A percentile compares a stretch with the other conserved stretches of the same genome.
Evolutionary conservation across 2,113 vertebrate genomes (phyloP).

Genomic region (Nymphicus hollandicus): DNA sequence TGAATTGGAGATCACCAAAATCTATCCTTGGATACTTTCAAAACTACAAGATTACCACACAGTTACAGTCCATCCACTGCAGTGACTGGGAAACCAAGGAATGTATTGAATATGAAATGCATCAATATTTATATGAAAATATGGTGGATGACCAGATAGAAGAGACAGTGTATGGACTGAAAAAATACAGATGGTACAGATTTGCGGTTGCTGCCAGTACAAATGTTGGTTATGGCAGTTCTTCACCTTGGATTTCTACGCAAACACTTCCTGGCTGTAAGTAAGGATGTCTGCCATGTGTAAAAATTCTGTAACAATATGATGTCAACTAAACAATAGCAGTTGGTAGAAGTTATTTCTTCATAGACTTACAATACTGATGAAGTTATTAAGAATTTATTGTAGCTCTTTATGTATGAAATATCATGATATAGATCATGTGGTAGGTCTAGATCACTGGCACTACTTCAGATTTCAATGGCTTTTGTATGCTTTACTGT

Average conservation of each 20-base stretch:
- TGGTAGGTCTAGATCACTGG: neutral
- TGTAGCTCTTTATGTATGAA: neutral
- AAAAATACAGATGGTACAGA: constrained; percentile 89
- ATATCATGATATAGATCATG: neutral
- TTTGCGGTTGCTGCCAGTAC: constrained; percentile 90
- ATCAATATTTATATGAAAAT: constrained; percentile 74
- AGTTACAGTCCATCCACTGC: constrained; percentile 79
- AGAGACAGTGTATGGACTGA: constrained; percentile 79
- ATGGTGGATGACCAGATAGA: constrained; percentile 35
- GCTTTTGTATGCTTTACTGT: neutral
- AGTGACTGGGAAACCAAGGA: constrained; percentile 71
- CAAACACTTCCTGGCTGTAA: constrained; percentile 88
- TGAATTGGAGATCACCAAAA: constrained; percentile 85
- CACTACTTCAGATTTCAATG: neutral
- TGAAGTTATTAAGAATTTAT: neutral
- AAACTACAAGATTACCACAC: constrained; percentile 84
- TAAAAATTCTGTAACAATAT: neutral
- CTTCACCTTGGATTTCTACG: constrained; percentile 82
- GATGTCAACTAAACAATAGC: neutral
- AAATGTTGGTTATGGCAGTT: constrained; percentile 83
- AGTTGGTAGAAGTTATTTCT: neutral
- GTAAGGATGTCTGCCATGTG: constrained; percentile 42
- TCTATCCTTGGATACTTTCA: constrained; percentile 83
- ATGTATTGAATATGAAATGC: constrained; percentile 78
- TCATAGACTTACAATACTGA: neutral